These are phyloP conservation scores for Novumbra hubbsi DNA, from an alignment of 2,797 vertebrate species.

Conservation along the genomic window DNA sequence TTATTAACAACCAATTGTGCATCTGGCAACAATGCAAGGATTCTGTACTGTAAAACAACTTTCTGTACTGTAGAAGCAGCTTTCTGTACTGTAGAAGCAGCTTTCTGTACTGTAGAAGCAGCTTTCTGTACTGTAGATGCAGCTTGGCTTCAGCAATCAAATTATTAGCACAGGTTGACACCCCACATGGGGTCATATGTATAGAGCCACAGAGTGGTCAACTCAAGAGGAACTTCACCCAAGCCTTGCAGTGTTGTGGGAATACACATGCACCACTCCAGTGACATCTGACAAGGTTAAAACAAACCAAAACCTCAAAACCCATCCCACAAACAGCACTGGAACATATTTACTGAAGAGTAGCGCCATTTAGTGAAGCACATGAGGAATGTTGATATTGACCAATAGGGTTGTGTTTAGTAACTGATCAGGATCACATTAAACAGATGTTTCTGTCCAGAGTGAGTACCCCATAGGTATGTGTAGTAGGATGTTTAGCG, in stretches of 20 bases:
- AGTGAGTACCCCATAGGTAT: no score
- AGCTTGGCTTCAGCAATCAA: not conserved
- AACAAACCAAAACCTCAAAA: not conserved
- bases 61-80: no score
- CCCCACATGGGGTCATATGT: constrained; percentile 7
- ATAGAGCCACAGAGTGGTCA: not conserved
- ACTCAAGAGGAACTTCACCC: not conserved
- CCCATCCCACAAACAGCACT: not conserved
- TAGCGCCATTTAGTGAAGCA: not conserved
- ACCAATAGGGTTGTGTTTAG: not conserved
- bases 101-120: no score
- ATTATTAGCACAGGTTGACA: not conserved
- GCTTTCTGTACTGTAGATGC: not conserved
- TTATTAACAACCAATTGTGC: not conserved
- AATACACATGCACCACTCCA: constrained; percentile 4
- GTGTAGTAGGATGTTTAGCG: no score
- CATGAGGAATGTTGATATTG: not conserved
- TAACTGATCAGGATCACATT: not conserved
- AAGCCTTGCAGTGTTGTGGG: not conserved
- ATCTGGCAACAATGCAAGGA: not conserved
- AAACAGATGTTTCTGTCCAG: no score
- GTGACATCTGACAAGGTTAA: not conserved
- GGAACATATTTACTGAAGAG: not conserved
- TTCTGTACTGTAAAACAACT: not conserved
- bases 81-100: no score